A percentile compares a stretch with the other conserved stretches of the same genome.
phyloP scores from a whole-genome alignment of 2,888 invertebrate genomes.

The Mantis religiosa region DNA sequence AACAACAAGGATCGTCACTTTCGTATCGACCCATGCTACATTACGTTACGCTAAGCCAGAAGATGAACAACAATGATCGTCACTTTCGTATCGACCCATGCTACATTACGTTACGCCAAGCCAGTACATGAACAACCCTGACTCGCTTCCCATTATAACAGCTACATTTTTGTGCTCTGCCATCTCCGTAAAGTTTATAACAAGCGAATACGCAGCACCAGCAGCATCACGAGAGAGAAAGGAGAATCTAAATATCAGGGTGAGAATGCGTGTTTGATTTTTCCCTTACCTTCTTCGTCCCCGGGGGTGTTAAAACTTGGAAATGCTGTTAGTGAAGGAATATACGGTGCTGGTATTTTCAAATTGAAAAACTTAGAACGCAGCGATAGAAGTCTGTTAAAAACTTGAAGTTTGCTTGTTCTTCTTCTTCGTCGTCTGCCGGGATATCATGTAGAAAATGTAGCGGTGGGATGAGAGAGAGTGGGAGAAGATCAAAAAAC shows the following conservation, averaged over 20 bases:
- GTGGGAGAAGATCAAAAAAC: background rate
- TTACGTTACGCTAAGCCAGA: too few species aligned
- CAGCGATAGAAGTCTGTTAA: background rate
- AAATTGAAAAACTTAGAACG: conserved; percentile 6
- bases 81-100: too few species aligned
- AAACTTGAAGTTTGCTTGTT: background rate
- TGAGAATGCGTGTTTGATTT: background rate
- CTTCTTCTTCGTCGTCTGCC: background rate
- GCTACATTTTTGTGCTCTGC: background rate
- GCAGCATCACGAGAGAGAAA: background rate
- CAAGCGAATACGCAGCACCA: background rate
- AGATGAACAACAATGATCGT: too few species aligned
- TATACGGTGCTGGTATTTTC: background rate
- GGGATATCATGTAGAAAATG: background rate
- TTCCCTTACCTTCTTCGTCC: background rate
- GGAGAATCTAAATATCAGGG: background rate
- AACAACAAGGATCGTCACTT: too few species aligned
- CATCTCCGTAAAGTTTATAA: background rate
- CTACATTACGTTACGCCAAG: too few species aligned
- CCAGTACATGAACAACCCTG: too few species aligned
- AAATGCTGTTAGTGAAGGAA: background rate
- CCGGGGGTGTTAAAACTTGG: background rate
- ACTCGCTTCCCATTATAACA: background rate
- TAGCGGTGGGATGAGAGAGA: background rate
- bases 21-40: too few species aligned